Evolutionary conservation across 2,888 invertebrate species (phyloP).

Genomic region (Polyommatus icarus): DNA sequence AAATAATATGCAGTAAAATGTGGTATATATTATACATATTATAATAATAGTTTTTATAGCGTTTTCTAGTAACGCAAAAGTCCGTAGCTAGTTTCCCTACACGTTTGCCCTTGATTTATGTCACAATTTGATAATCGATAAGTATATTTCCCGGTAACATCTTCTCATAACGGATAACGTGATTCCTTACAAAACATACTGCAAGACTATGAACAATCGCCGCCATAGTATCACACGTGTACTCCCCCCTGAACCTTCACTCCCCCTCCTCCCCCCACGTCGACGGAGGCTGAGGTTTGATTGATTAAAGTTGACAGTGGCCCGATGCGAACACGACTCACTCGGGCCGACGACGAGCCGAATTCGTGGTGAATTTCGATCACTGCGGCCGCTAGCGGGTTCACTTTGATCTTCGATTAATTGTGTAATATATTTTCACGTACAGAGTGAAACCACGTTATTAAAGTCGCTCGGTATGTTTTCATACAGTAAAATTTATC

Average conservation of each 20-base stretch:
- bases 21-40: too few species aligned
- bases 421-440: too few species aligned
- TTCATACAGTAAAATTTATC: too few species aligned
- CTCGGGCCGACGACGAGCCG: neutral
- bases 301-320: neutral
- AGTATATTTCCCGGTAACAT: neutral
- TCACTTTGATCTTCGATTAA: neutral
- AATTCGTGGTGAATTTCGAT: neutral
- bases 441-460: too few species aligned
- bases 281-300: neutral
- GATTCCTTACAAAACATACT: neutral
- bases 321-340: neutral
- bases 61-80: too few species aligned
- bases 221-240: neutral
- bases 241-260: neutral
- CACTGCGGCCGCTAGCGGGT: neutral
- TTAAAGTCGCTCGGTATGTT: too few species aligned
- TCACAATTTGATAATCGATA: too few species aligned
- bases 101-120: too few species aligned
- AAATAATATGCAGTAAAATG: too few species aligned
- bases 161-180: neutral
- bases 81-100: too few species aligned
- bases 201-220: neutral
- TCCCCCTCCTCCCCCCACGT: neutral
- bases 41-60: too few species aligned